These are phyloP conservation scores for Aptenodytes forsteri DNA, from an alignment of 2,113 vertebrate species.

Conservation along the genomic window DNA sequence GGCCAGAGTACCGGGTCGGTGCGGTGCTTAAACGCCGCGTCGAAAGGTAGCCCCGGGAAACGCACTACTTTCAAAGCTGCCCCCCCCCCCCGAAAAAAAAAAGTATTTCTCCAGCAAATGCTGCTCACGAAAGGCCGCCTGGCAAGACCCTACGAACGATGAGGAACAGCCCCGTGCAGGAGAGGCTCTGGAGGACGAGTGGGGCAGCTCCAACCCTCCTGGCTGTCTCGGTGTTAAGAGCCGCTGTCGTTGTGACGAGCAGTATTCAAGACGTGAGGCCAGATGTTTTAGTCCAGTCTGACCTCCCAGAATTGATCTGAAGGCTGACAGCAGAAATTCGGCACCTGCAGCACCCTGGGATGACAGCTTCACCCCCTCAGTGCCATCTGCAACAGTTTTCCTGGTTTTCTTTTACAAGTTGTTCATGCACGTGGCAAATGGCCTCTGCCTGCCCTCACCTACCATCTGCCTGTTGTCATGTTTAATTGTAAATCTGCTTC, in stretches of 20 bases:
- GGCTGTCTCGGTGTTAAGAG: neutral
- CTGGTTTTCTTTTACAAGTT: neutral
- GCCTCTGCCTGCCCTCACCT: neutral
- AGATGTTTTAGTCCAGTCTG: fast-evolving
- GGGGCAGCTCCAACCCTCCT: neutral
- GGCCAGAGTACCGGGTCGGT: no score
- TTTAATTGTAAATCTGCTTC: neutral
- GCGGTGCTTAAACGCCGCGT: no score
- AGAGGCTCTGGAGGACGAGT: neutral
- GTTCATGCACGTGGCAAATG: neutral
- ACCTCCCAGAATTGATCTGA: fast-evolving
- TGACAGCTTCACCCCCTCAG: fast-evolving
- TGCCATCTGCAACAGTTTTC: fast-evolving
- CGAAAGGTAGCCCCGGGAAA: no score
- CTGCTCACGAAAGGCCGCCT: neutral
- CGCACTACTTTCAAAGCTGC: no score
- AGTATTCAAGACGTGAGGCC: fast-evolving
- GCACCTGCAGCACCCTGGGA: neutral
- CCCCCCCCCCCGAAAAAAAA: fast-evolving
- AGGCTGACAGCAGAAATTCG: neutral
- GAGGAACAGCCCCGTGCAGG: no score
- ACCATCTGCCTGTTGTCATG: neutral
- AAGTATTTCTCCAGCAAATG: no score
- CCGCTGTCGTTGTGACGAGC: fast-evolving
- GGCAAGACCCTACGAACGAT: fast-evolving